phyloP scores from a whole-genome alignment of 1,140 invertebrate species.

The Dendroctonus ponderosae region DNA sequence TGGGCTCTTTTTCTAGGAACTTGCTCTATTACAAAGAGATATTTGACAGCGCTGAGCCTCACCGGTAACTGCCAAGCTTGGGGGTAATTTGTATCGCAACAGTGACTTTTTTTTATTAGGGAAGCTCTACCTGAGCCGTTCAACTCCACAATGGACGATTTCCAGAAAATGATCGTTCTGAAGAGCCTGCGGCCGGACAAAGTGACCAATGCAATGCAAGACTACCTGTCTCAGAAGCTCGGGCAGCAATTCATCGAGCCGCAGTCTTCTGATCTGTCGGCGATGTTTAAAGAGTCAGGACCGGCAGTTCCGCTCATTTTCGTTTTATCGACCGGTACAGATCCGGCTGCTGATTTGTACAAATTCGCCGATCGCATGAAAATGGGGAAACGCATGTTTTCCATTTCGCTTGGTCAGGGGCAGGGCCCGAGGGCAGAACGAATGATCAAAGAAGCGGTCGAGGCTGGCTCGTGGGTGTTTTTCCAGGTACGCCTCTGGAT shows the following conservation, averaged over 20 bases:
- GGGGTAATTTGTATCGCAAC: background rate
- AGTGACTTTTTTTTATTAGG: slow-evolving; percentile 43
- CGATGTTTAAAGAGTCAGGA: slow-evolving; percentile 65
- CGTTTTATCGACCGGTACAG: slow-evolving; percentile 69
- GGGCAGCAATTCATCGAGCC: slow-evolving; percentile 67
- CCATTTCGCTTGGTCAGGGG: slow-evolving; percentile 72
- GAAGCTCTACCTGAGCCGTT: slow-evolving; percentile 58
- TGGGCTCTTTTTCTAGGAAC: slow-evolving; percentile 53
- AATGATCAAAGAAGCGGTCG: slow-evolving; percentile 60
- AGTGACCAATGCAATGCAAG: slow-evolving; percentile 67
- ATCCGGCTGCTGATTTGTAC: slow-evolving; percentile 64
- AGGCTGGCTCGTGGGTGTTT: slow-evolving; percentile 54
- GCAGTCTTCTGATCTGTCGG: slow-evolving; percentile 62
- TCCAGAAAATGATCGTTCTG: slow-evolving; percentile 69
- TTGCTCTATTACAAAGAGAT: slow-evolving; percentile 57
- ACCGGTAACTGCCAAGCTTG: slow-evolving; percentile 46
- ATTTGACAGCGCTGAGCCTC: slow-evolving; percentile 58
- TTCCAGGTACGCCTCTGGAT: too few relatives aligned
- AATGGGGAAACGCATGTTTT: slow-evolving; percentile 59
- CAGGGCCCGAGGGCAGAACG: slow-evolving; percentile 65
- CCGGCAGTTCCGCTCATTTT: slow-evolving; percentile 65
- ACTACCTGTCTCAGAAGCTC: slow-evolving; percentile 60
- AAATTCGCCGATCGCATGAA: slow-evolving; percentile 65
- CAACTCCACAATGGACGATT: slow-evolving; percentile 57
- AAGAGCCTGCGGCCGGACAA: slow-evolving; percentile 74